Evolutionary conservation across 2,113 vertebrate species (phyloP), one percentile per base, ranked within the genome.

Genomic region (Vombatus ursinus): DNA sequence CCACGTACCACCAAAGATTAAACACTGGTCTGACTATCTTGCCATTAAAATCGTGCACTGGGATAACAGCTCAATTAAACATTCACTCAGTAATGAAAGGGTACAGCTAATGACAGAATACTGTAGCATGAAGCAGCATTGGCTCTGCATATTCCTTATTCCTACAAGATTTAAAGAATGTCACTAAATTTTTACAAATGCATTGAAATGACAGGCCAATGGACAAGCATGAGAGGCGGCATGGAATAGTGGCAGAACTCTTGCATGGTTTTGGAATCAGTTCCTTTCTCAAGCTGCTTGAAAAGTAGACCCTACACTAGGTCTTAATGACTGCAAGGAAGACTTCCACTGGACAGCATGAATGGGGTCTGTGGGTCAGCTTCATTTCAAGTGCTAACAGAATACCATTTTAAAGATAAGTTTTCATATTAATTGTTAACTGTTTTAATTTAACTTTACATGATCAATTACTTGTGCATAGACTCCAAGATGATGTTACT

Each of bases 371-470:
- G 26, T 52, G 93, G 50, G 50, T 93, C 94, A 93, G 50, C 47
- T 96, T 96, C 94, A 19, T 77, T n/a, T n/a, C 37, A 95, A 96
- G 92, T 96, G 96, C 94, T 97, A 95, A 89, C 95, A 96, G 90
- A 93, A 93, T 24, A 94, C 3, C 16, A 90, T 54, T 93, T 95
- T 49, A 93, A 96, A 95, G 94, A 94, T 52, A 37, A 92, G 23
- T 96, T 97, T 95, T 94, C 52, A 97, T 77, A 95, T 93, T 94
- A 49, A 96, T 6, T 92, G 57, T 97, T 84, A 84, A 44, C n/a
- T 44, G 16, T 19, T n/a, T 84, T 44, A 0, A 84, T 84, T 44
- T 23, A 44, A 84, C 8, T 44, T 84, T 44, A 84, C n/a, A 84
- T 7, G 14, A n/a, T 77, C 14, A 77, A 0, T 77, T 77, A n/a